These are phyloP conservation scores for Bergia puertoricense DNA, from an alignment of 92 coral and sea anemone species.

Conservation along the genomic window DNA sequence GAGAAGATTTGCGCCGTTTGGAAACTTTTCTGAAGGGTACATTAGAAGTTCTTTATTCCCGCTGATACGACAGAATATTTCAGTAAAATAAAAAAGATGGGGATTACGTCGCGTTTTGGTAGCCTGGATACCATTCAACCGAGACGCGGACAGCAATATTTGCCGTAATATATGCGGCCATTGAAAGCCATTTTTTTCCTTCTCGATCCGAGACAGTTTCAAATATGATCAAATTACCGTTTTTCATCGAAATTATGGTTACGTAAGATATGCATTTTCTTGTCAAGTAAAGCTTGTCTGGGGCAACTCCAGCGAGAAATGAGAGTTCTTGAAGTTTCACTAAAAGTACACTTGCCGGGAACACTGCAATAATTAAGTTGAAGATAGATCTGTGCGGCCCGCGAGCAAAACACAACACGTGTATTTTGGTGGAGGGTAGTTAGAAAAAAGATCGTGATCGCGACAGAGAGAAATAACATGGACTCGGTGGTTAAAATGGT, in stretches of 20 bases:
- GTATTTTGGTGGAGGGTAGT: neutral
- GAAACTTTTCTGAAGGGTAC: neutral
- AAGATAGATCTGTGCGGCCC: neutral
- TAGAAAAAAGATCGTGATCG: neutral
- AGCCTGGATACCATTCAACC: constrained; percentile 39
- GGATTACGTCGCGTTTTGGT: constrained; percentile 1
- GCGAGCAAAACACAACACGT: neutral
- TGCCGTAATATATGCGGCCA: constrained; percentile 53
- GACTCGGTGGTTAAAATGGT: neutral
- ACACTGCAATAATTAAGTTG: neutral
- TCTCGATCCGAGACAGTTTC: neutral
- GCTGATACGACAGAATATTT: neutral
- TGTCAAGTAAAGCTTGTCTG: neutral
- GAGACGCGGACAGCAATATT: constrained; percentile 43
- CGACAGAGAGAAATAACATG: neutral
- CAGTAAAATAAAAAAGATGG: neutral
- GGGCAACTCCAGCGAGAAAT: neutral
- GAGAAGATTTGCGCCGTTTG: neutral
- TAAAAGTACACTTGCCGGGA: neutral
- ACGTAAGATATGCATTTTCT: constrained; percentile 12
- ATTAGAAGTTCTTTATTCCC: neutral
- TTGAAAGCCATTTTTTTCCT: constrained; percentile 18
- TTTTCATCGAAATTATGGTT: constrained; percentile 46
- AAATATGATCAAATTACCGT: neutral
- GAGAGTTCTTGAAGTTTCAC: neutral